Base-by-base conservation (phyloP, 2,113 vertebrate species). In the Elephas maximus region DNA sequence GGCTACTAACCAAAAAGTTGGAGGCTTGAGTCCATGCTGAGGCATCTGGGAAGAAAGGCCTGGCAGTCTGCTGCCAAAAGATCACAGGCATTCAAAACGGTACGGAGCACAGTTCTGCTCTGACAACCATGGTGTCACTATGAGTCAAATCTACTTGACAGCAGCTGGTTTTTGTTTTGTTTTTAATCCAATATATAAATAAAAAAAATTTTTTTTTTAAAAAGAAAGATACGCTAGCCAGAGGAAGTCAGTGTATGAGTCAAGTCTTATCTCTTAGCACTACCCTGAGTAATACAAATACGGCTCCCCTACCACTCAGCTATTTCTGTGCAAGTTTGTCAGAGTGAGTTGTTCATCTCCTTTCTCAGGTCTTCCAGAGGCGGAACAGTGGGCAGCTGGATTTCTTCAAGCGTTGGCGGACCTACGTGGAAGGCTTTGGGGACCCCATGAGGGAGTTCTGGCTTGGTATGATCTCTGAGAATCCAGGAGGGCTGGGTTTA, bases 321-420 rank as follows among this genome's bases (percentile, higher is more conserved):
- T 44, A 2, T 0, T 1, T 21, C 53, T 57, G 30, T 37, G n/a
- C 5, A 7, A 4, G 2, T 33, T 20, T 4, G 26, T 62, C 51
- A 30, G 24, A 44, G 1, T 67, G 15, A 80, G 37, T 37, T 0
- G 0, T 17, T 65, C 0, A 0, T 30, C 26, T 97, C 91, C 41
- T 78, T 97, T 84, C 79, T 48, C 96, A 99, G 99, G 98, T 99
- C 62, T 99, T 99, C 92, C 99, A 99, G 98, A 99, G 99, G 74
- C 98, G 99, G 60, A 99, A 97, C 95, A 99, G 93, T 0, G 99
- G 99, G 0, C 98, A 98, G 92, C 44, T 99, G 97, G 99, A 99
- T 98, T 99, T 99, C 97, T 99, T 99, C 98, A 99, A 99, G 92
- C 98, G 98, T 67, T 99, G 99, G 99, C 99, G 98, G 97, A 99